phyloP scores from a whole-genome alignment of 2,888 invertebrate species.

The Mimachlamys varia region DNA sequence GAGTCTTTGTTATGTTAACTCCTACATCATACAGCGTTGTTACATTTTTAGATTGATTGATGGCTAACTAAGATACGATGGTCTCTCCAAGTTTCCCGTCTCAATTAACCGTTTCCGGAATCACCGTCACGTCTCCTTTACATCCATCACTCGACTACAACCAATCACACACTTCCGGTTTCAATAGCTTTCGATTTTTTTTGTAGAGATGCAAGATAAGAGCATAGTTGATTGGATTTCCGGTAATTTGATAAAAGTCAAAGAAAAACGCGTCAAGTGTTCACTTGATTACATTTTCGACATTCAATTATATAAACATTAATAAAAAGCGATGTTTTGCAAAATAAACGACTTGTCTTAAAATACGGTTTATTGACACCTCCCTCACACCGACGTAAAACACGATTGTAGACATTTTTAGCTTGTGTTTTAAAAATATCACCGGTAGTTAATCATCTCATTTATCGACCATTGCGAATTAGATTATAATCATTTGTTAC shows the following conservation, averaged over 20 bases:
- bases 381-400: background rate
- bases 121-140: conserved; percentile 3
- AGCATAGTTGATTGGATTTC: conserved; percentile 5
- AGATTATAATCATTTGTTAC: too few relatives aligned
- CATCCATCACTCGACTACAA: conserved; percentile 33
- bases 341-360: background rate
- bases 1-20: background rate
- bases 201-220: background rate
- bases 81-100: conserved; percentile 27
- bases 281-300: conserved; percentile 31
- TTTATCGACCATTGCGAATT: background rate
- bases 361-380: background rate
- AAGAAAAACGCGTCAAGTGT: conserved; percentile 26
- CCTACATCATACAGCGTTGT: background rate
- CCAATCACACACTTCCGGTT: conserved; percentile 24
- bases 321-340: background rate
- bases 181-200: conserved; percentile 34
- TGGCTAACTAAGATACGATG: background rate
- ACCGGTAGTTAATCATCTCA: background rate
- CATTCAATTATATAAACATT: conserved; percentile 29
- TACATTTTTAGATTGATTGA: background rate
- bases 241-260: conserved; percentile 32
- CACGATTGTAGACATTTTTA: background rate
- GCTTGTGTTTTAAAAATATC: background rate
- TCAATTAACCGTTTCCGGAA: conserved; percentile 33